Percentiles rank a stretch among this genome's conserved stretches.
These are phyloP conservation scores for Oscheius sp. DNA, from an alignment of 2,888 invertebrate genomes.

Conservation along the genomic window DNA sequence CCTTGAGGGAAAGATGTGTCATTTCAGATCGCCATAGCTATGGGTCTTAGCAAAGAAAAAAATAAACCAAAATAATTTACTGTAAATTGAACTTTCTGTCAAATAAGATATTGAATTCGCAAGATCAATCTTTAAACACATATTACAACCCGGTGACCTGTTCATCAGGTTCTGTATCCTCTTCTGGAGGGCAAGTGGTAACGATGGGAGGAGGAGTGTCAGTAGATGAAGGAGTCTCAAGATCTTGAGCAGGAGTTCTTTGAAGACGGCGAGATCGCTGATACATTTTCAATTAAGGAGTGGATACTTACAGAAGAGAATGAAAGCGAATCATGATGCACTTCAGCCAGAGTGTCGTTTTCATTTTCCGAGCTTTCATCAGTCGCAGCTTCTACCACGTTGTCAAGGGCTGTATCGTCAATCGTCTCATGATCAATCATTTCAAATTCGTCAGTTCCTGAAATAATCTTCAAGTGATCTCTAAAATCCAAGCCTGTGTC, in stretches of 20 bases:
- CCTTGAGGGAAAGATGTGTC: not conserved
- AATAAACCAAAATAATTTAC: not conserved
- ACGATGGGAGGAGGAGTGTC: not conserved
- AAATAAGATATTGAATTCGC: too few species aligned
- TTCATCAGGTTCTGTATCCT: not conserved
- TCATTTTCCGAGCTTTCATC: not conserved
- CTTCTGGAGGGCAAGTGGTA: not conserved
- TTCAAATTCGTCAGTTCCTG: not conserved
- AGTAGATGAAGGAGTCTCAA: not conserved
- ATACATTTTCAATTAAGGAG: not conserved
- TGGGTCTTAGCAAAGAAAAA: conserved; percentile 8
- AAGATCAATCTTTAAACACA: not conserved
- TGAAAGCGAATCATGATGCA: not conserved
- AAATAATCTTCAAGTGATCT: not conserved
- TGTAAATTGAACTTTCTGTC: too few species aligned
- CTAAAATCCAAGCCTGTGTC: not conserved
- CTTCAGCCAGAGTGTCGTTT: not conserved
- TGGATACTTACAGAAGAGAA: not conserved
- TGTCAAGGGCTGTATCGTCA: not conserved
- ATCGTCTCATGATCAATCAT: not conserved
- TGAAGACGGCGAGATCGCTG: not conserved
- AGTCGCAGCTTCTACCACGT: not conserved
- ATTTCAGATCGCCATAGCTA: conserved; percentile 13
- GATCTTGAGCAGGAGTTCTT: conserved; percentile 1
- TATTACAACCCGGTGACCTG: not conserved